phyloP scores from a whole-genome alignment of 2,113 vertebrate genomes.

The Petrocephalus zakoni region DNA sequence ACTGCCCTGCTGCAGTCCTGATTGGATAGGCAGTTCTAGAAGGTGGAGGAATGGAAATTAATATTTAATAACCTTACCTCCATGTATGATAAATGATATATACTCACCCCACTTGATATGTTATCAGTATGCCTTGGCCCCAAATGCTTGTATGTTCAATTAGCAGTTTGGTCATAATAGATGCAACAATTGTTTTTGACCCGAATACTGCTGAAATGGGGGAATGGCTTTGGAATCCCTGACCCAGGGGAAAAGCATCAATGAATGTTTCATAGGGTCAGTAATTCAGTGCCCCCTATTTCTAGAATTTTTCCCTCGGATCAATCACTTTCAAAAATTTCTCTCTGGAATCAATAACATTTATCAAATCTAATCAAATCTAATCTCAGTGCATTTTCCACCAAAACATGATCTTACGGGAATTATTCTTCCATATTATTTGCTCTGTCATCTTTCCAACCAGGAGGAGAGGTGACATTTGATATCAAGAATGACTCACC shows the following conservation, averaged over 20 bases:
- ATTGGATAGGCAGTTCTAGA: not conserved
- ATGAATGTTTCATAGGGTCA: not conserved
- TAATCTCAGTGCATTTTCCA: not conserved
- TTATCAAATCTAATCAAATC: not conserved
- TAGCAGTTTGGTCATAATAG: not conserved
- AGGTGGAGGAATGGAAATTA: not conserved
- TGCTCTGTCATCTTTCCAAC: not conserved
- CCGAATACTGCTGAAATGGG: not conserved
- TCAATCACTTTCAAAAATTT: not conserved
- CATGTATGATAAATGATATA: not conserved
- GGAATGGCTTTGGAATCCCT: not conserved
- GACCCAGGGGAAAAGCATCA: not conserved
- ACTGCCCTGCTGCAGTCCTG: not conserved
- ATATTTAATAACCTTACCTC: not conserved
- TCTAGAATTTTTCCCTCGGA: not conserved
- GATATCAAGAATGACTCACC: conserved; percentile 78
- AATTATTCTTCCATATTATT: not conserved
- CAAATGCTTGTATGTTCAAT: not conserved
- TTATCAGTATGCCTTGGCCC: not conserved
- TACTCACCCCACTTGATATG: not conserved
- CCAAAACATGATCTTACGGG: not conserved
- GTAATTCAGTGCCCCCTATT: not conserved
- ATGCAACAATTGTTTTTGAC: not conserved
- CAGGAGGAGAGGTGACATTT: conserved; percentile 77
- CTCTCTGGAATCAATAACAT: not conserved